These are phyloP conservation scores for Limenitis camilla DNA, from an alignment of 2,888 invertebrate genomes.

Conservation along the genomic window DNA sequence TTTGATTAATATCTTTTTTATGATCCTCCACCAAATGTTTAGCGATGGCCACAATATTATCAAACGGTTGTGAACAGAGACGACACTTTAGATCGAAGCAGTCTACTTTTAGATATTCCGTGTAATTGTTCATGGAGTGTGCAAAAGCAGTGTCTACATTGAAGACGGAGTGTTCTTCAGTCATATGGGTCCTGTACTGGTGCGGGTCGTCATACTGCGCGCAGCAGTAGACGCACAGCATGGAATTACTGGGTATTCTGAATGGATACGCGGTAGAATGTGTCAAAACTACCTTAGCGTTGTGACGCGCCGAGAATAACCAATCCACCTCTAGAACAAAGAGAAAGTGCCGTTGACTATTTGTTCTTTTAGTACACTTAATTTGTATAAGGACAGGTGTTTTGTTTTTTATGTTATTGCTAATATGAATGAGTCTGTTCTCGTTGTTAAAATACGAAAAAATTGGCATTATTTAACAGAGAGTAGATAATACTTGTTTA, in stretches of 20 bases:
- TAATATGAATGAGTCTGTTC: too few species aligned
- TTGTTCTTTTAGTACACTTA: slow-evolving; percentile 20
- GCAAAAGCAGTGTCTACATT: slow-evolving; percentile 40
- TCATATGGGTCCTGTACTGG: slow-evolving; percentile 46
- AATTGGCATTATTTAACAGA: too few species aligned
- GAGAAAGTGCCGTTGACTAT: slow-evolving; percentile 35
- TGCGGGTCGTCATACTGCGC: slow-evolving; percentile 40
- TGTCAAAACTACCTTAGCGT: slow-evolving; percentile 50
- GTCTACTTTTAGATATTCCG: slow-evolving; percentile 39
- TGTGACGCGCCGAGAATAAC: slow-evolving; percentile 48
- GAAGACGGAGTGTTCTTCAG: slow-evolving; percentile 35
- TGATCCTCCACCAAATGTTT: slow-evolving; percentile 39
- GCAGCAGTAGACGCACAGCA: slow-evolving; percentile 54
- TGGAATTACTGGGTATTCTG: slow-evolving; percentile 44
- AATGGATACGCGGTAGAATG: slow-evolving; percentile 55
- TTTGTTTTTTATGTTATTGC: neutral
- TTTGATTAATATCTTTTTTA: slow-evolving; percentile 33
- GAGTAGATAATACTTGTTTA: too few species aligned
- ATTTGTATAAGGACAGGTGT: neutral
- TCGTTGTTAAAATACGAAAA: too few species aligned
- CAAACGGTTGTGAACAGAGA: slow-evolving; percentile 35
- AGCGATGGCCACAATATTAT: slow-evolving; percentile 30
- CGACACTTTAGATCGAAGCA: slow-evolving; percentile 47
- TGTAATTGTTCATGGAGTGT: slow-evolving; percentile 31
- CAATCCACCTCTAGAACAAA: slow-evolving; percentile 60